phyloP scores from a whole-genome alignment of 1,140 invertebrate genomes.

The Pogonomyrmex californicus region DNA sequence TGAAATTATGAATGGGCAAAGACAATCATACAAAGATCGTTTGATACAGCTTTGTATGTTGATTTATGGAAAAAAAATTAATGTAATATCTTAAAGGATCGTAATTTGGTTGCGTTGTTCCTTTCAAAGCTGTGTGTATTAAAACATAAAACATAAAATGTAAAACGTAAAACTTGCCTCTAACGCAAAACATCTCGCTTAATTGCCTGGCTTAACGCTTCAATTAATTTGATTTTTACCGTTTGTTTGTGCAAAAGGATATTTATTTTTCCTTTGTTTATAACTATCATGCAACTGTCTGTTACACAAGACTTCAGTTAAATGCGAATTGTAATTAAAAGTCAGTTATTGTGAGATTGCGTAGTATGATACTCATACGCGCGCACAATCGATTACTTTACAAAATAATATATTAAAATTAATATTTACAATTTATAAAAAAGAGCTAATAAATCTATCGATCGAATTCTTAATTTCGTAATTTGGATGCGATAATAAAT shows the following conservation, averaged over 20 bases:
- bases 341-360: conserved; percentile 9
- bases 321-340: conserved; percentile 18
- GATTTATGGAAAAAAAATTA: not conserved
- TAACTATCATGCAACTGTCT: not conserved
- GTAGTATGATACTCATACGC: not conserved
- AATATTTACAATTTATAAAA: not conserved
- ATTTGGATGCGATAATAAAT: not conserved
- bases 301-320: conserved; percentile 33
- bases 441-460: not conserved
- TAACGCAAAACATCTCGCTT: conserved; percentile 26
- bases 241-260: conserved; percentile 28
- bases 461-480: not conserved
- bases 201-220: conserved; percentile 37
- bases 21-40: not conserved
- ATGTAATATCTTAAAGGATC: conserved; percentile 15
- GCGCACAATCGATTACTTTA: not conserved
- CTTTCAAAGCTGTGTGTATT: not conserved
- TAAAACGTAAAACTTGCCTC: conserved; percentile 8
- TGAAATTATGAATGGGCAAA: not conserved
- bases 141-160: not conserved
- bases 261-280: conserved; percentile 39
- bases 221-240: conserved; percentile 40
- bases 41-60: not conserved
- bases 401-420: not conserved
- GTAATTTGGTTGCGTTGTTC: conserved; percentile 1